Evolutionary conservation across 2,888 invertebrate species (phyloP), one percentile per base, ranked within the genome.

Genomic region (Ecliptopera silaceata): DNA sequence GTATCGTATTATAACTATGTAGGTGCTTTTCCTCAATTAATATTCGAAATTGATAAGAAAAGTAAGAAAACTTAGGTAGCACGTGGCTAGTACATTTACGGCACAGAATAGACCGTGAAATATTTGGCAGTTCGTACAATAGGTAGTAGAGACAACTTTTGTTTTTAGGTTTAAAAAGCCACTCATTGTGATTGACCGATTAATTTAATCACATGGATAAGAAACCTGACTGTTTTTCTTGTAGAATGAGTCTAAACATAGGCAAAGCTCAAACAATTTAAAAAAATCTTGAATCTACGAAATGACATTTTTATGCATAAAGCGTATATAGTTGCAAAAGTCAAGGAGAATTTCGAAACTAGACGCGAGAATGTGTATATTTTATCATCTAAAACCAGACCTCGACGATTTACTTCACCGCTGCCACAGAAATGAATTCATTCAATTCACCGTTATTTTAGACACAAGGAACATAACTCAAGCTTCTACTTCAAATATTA

Each of bases 281-380:
- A 22, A 31, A 13, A 15, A 15, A 15, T 26, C 5, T 26, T 5
- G 26, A 26, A 8, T 26, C 6, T 8, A 26, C 8, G 6, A 6
- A 1, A 8, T 26, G 10, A 26, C 26, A 4, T 26, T 26, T 4
- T 4, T 4, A 4, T 4, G 0, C 6, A 26, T 26, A 26, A 8
- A 5, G 4, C 2, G 22, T 5, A 0, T 34, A 22, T 12, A 42
- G 13, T 34, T 49, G 31, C 20, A 34, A 61, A 63, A 64, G 61
- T 57, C 60, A 65, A 62, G 61, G 62, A 56, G 39, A 41, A 43
- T 65, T 60, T 55, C 52, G 39, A 59, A 58, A 62, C 43, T 36
- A 47, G 54, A 44, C 39, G 45, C 55, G 34, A 3, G 49, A 51
- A 52, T 43, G 49, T 43, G 49, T 55, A 54, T 53, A 55, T 57